phyloP scores from a whole-genome alignment of 2,797 vertebrate genomes.

The Graptemys geographica region DNA sequence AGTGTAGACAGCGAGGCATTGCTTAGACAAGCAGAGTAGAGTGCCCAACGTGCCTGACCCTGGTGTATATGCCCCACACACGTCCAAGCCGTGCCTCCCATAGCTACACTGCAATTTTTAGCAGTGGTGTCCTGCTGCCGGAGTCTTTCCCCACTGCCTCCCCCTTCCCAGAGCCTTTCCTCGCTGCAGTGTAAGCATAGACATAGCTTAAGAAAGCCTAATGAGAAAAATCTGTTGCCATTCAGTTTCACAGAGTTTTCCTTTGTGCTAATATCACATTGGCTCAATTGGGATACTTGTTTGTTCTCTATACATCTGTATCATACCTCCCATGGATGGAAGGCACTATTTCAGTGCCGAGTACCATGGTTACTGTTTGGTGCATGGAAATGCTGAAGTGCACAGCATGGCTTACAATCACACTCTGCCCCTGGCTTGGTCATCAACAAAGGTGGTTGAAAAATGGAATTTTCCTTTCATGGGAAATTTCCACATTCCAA shows the following conservation, averaged over 20 bases:
- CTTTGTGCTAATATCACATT: background rate
- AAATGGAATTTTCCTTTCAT: background rate
- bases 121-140: no score
- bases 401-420: background rate
- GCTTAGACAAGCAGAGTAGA: background rate
- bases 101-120: no score
- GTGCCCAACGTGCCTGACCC: no score
- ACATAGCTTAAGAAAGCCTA: background rate
- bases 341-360: background rate
- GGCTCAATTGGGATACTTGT: background rate
- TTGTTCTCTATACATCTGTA: no score
- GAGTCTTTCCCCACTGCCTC: no score
- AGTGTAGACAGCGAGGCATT: background rate
- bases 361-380: background rate
- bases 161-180: no score
- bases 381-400: background rate
- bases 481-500: background rate
- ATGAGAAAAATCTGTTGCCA: background rate
- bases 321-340: background rate
- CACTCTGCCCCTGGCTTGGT: background rate
- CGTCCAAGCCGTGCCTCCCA: no score
- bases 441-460: background rate
- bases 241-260: background rate
- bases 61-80: background rate
- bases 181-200: no score